Evolutionary conservation across 2,113 vertebrate species (phyloP), one percentile per base, ranked within the genome.

Genomic region (Pantherophis guttatus): DNA sequence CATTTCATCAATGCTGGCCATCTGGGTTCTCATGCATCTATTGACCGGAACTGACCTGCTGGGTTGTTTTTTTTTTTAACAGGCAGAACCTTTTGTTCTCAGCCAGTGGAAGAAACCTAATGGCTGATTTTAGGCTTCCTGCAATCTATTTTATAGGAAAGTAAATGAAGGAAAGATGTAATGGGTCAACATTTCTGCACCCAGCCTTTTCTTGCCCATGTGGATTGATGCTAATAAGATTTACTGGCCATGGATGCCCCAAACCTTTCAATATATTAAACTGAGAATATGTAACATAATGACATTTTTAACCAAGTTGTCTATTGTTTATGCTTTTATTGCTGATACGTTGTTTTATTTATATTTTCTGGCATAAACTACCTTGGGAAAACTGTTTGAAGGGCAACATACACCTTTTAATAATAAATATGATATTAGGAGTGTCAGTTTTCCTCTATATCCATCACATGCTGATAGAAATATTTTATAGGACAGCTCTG

Each of bases 1-100:
- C 65, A 93, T 93, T 93, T 93, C 70, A 90, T 93, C 39, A 90
- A 70, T 59, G 24, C 17, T 59, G 54, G 92, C 88, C 92, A 93
- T 93, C 92, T 93, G 92, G 52, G 21, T n/a, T 90, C 92, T 89
- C 65, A 21, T 55, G 85, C 26, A 90, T 90, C 62, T 29, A 58
- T 26, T 93, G 65, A 19, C 54, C 44, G 6, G 26, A 81, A 55
- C 44, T 89, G 65, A 86, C 44, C 44, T 86, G 17, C 62, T 93
- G 33, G 5, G 0, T 1, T 55, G 15, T 55, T 48, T 17, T 17
- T 17, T 55, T 48, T 48, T 75, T 23, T 92, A 54, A 48, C 24
- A 59, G 26, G 91, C 50, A 88, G 52, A 70, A 57, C 5, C 23
- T 81, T 39, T 17, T 54, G 55, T 75, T 89, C 44, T 87, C n/a